Conservation (phyloP, 2,888 invertebrate genomes). For the Alloscopus bannaensis region DNA sequence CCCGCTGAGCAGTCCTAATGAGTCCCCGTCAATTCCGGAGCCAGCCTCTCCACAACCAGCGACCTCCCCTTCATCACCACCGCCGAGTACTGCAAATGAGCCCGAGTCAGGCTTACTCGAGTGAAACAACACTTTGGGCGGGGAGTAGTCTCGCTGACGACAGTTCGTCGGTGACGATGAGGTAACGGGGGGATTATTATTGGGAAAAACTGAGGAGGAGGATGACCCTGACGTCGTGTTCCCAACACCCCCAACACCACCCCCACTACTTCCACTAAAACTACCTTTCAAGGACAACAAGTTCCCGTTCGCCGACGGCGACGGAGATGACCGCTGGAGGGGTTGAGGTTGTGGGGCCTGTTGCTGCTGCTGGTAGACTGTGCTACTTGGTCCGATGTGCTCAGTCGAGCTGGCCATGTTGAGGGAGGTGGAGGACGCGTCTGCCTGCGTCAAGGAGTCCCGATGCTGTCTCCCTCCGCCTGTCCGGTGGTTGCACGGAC, state of each 20-base stretch:
- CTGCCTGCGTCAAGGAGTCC: conserved; percentile 39
- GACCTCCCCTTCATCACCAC: not conserved
- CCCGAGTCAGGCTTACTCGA: conserved; percentile 37
- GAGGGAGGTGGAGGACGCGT: conserved; percentile 12
- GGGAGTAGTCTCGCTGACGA: conserved; percentile 48
- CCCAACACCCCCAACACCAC: not conserved
- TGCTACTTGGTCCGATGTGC: conserved; percentile 45
- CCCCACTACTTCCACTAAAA: conserved; percentile 22
- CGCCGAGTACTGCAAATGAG: conserved; percentile 39
- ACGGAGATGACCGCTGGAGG: conserved; percentile 42
- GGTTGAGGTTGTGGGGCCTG: no score
- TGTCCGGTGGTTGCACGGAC: conserved; percentile 63
- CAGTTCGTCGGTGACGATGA: conserved; percentile 18
- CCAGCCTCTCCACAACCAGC: conserved; percentile 1
- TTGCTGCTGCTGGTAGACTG: conserved; percentile 24
- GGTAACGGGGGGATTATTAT: not conserved
- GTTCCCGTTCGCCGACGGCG: conserved; percentile 36
- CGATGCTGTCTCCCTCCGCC: conserved; percentile 27
- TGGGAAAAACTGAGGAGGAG: conserved; percentile 13
- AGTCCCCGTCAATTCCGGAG: conserved; percentile 61
- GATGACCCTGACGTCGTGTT: conserved; percentile 13
- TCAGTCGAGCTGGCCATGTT: conserved; percentile 40
- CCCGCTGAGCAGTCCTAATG: conserved; percentile 61
- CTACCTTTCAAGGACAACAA: conserved; percentile 49
- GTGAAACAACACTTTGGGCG: conserved; percentile 61